Evolutionary conservation across 2,797 vertebrate genomes (phyloP), one percentile per base, ranked within the genome.

Genomic region (Poeciliopsis presidionis): DNA sequence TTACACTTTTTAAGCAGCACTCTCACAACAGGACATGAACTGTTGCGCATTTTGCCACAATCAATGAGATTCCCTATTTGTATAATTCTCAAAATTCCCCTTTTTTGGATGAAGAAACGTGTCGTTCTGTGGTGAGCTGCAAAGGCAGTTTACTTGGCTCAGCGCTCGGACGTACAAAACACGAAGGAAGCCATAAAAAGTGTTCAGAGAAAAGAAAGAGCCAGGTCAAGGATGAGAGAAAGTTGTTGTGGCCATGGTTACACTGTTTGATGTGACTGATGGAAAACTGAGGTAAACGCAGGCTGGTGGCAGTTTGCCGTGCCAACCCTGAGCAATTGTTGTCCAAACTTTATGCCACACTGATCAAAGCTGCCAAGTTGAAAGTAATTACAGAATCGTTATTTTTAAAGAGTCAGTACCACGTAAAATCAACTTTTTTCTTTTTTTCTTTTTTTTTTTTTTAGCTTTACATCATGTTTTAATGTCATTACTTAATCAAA

Each of bases 41-140:
- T 59, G 9, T 87, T 81, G 80, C 59, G 84, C 74, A 86, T 81
- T 59, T 61, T 72, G 45, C 72, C 53, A 73, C 73, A 70, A 65
- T 76, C 80, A 70, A 74, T 11, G 53, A 72, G 43, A 45, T 57
- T 7, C 33, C 77, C 73, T 79, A 30, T 77, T 85, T 82, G 81
- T 79, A 11, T 36, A 25, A 67, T 67, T 41, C 18, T 36, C 39
- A 39, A 65, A 39, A 22, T 39, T 51, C 2, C 49, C 63, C 9
- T 36, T 1, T 63, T 36, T 49, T 63, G 69, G 7, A 39, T 49
- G 55, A 16, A 79, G 11, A 77, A 80, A 51, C 11, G 36, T n/a
- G 33, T 22, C 53, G 1, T 25, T 43, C 57, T 25, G 28, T 39
- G 61, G 53, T 33, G 30, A 63, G 70, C 71, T 28, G 41, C 14